These are phyloP conservation scores for Chloropsis cyanopogon DNA, from an alignment of 2,113 vertebrate species.

Conservation along the genomic window DNA sequence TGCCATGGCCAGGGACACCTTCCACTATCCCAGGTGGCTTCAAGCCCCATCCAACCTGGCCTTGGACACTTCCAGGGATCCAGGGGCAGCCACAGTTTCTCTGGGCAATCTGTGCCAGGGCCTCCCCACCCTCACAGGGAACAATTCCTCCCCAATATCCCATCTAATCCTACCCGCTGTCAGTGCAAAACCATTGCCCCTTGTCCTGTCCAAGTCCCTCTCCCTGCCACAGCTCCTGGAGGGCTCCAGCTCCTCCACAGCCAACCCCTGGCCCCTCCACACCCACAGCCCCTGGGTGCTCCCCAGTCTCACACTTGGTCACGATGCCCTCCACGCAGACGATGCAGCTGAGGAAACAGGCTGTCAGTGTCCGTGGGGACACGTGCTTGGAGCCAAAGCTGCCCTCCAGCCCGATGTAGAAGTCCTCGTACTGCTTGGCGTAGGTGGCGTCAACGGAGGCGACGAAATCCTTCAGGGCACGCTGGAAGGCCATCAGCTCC, in stretches of 20 bases:
- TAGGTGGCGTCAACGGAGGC: conserved; percentile 91
- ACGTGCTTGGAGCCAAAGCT: conserved; percentile 95
- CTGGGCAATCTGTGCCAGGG: background rate
- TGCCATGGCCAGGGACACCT: background rate
- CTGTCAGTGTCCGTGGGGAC: conserved; percentile 88
- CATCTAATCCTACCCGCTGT: background rate
- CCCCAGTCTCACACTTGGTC: conserved; percentile 86
- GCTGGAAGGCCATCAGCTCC: conserved; percentile 91
- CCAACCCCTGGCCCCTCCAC: background rate
- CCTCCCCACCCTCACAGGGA: rapidly evolving
- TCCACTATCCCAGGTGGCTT: background rate
- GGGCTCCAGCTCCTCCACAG: background rate
- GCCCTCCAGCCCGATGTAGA: conserved; percentile 91
- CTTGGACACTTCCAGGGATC: background rate
- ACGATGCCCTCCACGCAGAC: conserved; percentile 97
- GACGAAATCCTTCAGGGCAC: conserved; percentile 89
- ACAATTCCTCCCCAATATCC: background rate
- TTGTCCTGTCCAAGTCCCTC: background rate
- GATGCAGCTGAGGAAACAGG: conserved; percentile 88
- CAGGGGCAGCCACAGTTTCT: background rate
- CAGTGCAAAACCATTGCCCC: background rate
- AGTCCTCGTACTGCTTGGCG: conserved; percentile 94
- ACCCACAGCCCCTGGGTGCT: background rate
- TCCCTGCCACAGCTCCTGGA: background rate
- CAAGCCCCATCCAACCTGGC: rapidly evolving